Base-by-base conservation (phyloP, 2,888 invertebrate species). In the Blastobasis lacticolella region DNA sequence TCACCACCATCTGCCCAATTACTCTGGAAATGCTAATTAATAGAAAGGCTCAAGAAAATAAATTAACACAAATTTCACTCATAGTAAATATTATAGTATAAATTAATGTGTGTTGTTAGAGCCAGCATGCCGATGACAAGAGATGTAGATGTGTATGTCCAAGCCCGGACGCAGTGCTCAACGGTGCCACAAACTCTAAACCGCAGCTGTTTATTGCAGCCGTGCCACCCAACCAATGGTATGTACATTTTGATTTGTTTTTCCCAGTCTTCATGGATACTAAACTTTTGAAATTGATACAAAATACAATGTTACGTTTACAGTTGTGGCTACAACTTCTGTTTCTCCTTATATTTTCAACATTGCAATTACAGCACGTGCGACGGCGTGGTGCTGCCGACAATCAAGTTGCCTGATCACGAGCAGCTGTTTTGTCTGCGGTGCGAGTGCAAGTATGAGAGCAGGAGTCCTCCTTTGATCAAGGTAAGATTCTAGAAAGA, bases 401-500 rank as follows among this genome's bases (percentile, higher is more conserved):
- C 89, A 62, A 76, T 94, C n/a, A 90, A 92, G 57, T 86, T 94
- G 4, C 90, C 92, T 67, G 94, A 92, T 9, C 94, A 93, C 64
- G 94, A 93, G 62, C 90, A 93, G 60, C 93, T 95, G 69, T 94
- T 95, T 67, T 98, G 97, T 75, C 93, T 95, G 0, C 89, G 94
- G 58, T 98, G 97, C 76, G 95, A 97, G 68, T 98, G 98, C 84
- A 94, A 94, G 80, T 97, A 95, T 80, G 95, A 97, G 78, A 95
- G 93, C 63, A 91, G 97, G 54, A 97, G 97, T 73, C 96, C 97
- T 3, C 94, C 95, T 4, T 93, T 97, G 23, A 97, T 97, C 46
- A 95, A 96, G 91, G 97, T 93, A 58, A 64, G 55, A 43, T n/a
- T 4, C 36, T 23, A 38, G 36, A 4, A 51, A 48, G 36, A 41